Base-by-base conservation (phyloP, 2,113 vertebrate genomes). In the Coptodon rendalli region DNA sequence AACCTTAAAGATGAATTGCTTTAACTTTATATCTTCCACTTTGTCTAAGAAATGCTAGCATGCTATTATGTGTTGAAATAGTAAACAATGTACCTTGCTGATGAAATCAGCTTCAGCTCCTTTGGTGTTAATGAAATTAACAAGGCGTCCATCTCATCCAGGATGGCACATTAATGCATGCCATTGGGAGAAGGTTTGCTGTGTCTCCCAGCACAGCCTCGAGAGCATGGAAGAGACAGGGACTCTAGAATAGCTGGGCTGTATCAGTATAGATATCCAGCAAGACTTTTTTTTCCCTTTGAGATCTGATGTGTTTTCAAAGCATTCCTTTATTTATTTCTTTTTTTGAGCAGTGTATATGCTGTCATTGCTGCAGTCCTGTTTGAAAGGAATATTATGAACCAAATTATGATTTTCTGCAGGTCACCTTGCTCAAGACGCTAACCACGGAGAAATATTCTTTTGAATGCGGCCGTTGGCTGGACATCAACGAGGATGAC, bases 401-500 rank as follows among this genome's bases (percentile, higher is more conserved):
- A 59, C 43, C 27, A 52, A 78, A 31, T 78, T 52, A 13, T 87
- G 4, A 29, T 36, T 88, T 71, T 84, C 82, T 91, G 45, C 86
- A 99, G 99, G 96, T 98, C 83, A 98, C 98, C 45, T 83, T 99
- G 91, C 95, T 99, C 94, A 99, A 99, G 94, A 98, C 97, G 1
- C 92, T 99, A 91, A 98, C 97, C 10, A 97, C 96, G 94, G 97
- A 99, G 91, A 98, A 99, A 94, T 99, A 99, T 87, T 97, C 96
- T 2, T 99, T 99, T 92, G 95, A 92, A 59, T 99, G 99, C 3
- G 97, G 97, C 83, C 98, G 98, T 34, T 99, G 99, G 98, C 93
- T 99, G 89, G 98, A 99, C 93, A 96, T 97, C 93, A 99, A 98
- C 3, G 99, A 99, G 85, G 98, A 99, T 2, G 98, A 99, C 95